Evolutionary conservation across 2,797 vertebrate genomes (phyloP).

Genomic region (Danio aesculapii): DNA sequence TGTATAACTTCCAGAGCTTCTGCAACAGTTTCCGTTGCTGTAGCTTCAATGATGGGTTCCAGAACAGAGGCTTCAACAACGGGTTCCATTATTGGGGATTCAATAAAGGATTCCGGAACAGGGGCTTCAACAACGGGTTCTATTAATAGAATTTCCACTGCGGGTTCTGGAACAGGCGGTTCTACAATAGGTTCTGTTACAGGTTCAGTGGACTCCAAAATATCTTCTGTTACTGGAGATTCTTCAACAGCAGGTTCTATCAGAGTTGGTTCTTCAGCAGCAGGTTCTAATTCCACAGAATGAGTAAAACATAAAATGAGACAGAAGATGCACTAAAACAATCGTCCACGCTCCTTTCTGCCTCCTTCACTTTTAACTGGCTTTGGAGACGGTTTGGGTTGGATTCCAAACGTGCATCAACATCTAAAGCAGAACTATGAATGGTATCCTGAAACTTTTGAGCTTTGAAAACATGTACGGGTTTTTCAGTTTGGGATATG

Average conservation of each 20-base stretch:
- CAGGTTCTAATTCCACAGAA: constrained; percentile 41
- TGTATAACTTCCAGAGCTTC: constrained; percentile 7
- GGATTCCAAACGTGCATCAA: not conserved
- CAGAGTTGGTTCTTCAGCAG: constrained; percentile 34
- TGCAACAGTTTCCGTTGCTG: not conserved
- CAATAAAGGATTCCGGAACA: not conserved
- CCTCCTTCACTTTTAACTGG: constrained; percentile 67
- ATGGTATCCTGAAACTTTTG: not conserved
- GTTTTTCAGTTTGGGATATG: not conserved
- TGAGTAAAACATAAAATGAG: constrained; percentile 7
- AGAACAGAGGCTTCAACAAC: not conserved
- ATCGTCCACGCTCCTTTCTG: not conserved
- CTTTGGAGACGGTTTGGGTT: constrained; percentile 45
- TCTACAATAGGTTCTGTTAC: not conserved
- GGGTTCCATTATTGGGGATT: not conserved
- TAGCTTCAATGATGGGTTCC: not conserved
- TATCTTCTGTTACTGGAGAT: constrained; percentile 3
- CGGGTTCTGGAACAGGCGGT: constrained; percentile 10
- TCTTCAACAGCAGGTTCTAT: constrained; percentile 30
- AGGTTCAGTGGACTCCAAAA: constrained; percentile 45
- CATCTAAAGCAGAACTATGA: constrained; percentile 19
- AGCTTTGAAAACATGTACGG: not conserved
- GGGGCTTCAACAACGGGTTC: constrained; percentile 11
- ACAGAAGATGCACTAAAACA: not conserved
- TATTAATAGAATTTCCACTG: not conserved